Conservation (phyloP, 92 coral and sea anemone species). For the Palythoa grandis region DNA sequence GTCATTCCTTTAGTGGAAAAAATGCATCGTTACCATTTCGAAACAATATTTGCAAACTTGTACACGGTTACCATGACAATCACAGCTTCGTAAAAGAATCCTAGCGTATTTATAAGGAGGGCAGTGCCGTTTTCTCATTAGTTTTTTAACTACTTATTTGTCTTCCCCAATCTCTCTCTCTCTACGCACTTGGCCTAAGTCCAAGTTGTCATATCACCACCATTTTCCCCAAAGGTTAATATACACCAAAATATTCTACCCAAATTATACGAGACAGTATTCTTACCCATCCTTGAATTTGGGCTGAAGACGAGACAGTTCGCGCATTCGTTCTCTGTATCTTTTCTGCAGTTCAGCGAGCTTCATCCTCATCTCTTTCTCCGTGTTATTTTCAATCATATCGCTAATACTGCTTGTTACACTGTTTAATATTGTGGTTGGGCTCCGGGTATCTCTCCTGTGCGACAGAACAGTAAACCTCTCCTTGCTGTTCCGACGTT, state of each 20-base stretch:
- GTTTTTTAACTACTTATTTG: too few relatives aligned
- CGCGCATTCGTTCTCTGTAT: constrained; percentile 88
- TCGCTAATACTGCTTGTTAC: constrained; percentile 86
- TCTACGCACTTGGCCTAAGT: too few relatives aligned
- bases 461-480: constrained; percentile 77
- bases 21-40: not conserved
- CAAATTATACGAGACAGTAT: not conserved
- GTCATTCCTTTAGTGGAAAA: constrained; percentile 57
- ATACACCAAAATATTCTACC: not conserved
- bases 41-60: not conserved
- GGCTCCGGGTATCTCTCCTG: constrained; percentile 77
- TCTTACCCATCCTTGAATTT: constrained; percentile 84
- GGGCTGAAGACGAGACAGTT: constrained; percentile 89
- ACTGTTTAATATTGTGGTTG: constrained; percentile 76
- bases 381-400: constrained; percentile 82
- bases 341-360: constrained; percentile 90
- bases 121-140: too few relatives aligned
- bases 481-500: constrained; percentile 88
- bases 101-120: too few relatives aligned
- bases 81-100: too few relatives aligned
- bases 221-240: not conserved
- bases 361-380: constrained; percentile 87
- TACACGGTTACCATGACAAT: not conserved
- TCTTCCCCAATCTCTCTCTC: too few relatives aligned
- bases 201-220: not conserved